Evolutionary conservation across 2,113 vertebrate genomes (phyloP), one percentile per base, ranked within the genome.

Genomic region (Caloenas nicobarica): DNA sequence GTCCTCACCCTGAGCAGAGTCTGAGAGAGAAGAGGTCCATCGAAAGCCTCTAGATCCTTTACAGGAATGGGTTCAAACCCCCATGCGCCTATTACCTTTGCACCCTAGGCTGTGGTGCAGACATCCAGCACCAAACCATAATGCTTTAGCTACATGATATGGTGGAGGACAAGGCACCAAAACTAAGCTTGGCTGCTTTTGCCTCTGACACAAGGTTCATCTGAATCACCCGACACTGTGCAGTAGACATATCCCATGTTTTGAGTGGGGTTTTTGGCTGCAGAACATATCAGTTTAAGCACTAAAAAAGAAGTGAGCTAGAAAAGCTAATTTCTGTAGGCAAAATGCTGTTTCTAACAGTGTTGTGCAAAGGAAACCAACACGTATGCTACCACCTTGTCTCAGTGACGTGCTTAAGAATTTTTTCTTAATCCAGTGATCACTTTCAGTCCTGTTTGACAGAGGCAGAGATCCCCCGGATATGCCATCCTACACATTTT

Each of bases 151-250:
- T 87, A 17, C 34, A 5, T 19, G 34, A 48, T 31, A 44, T 40
- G 9, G 26, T 17, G 31, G 13, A 66, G 74, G 36, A 73, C 19
- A 29, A 76, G 54, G 40, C 73, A 78, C 40, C 23, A n/a, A 72
- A 89, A 56, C 4, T 4, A 18, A 62, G 19, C 36, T 81, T 72
- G 88, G 14, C 36, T 74, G 31, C 46, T 54, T 86, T 86, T 82
- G 28, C 24, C 72, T 65, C 42, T 86, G 53, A 22, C 14, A 56
- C 16, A 22, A 72, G 42, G 15, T 71, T 71, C 68, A 50, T 33
- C 24, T 19, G 14, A 65, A 56, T 54, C 31, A 51, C 22, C 48
- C 0, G 1, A 12, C 0, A 0, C 16, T 3, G 2, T 3, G 8
- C 16, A 56, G 26, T 31, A 23, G 19, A n/a, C 28, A 71, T 19